Evolutionary conservation across 1,140 invertebrate species (phyloP).

Genomic region (Caenorhabditis briggsae): DNA sequence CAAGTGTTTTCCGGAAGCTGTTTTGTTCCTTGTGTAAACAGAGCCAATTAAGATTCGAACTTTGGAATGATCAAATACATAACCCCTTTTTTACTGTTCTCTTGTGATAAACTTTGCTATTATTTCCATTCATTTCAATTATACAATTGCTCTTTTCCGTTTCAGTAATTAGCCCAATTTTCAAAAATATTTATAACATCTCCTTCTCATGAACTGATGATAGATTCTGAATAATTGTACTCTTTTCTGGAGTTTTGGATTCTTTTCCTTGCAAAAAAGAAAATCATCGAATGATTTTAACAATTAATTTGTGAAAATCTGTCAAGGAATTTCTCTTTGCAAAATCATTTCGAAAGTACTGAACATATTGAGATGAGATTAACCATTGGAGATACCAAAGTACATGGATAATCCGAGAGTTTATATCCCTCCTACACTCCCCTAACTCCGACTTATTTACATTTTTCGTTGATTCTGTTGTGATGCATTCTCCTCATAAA

Average conservation of each 20-base stretch:
- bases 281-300: background rate
- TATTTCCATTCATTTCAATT: no score
- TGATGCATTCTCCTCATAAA: no score
- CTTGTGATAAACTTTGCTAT: background rate
- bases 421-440: background rate
- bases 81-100: background rate
- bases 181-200: background rate
- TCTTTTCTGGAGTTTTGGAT: background rate
- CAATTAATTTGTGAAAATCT: no score
- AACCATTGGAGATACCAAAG: constrained; percentile 6
- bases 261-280: background rate
- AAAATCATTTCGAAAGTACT: no score
- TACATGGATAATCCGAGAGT: constrained; percentile 5
- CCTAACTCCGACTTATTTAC: background rate
- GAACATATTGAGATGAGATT: background rate
- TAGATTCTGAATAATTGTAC: background rate
- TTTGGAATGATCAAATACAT: background rate
- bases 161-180: background rate
- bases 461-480: background rate
- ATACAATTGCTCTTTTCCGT: no score
- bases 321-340: no score
- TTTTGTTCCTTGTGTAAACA: background rate
- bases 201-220: background rate
- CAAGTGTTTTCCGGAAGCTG: background rate
- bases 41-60: constrained; percentile 1